Conservation (phyloP, 2,797 vertebrate genomes). For the Cossypha niveicapilla region DNA sequence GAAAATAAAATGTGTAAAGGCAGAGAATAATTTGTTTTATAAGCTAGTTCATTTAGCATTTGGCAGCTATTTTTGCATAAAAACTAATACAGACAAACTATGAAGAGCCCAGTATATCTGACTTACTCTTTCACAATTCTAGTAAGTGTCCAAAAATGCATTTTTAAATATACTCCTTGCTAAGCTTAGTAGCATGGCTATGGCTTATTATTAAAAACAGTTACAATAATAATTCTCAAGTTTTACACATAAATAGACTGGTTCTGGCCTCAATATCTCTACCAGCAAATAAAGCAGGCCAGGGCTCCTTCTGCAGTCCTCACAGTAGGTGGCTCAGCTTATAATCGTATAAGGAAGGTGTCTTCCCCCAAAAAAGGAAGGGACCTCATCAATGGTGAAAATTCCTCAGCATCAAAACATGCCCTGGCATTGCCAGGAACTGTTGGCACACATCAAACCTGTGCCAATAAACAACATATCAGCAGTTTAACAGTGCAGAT, state of each 20-base stretch:
- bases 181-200: neutral
- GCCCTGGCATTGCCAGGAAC: neutral
- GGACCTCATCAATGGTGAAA: neutral
- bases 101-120: neutral
- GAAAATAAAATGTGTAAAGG: neutral
- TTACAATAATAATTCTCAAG: neutral
- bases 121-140: neutral
- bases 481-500: neutral
- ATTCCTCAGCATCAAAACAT: neutral
- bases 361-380: neutral
- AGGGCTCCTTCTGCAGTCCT: neutral
- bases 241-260: neutral
- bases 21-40: neutral
- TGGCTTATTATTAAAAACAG: neutral
- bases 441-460: neutral
- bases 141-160: neutral
- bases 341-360: accelerated
- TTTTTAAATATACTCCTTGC: neutral
- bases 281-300: neutral
- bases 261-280: neutral
- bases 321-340: neutral
- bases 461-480: neutral
- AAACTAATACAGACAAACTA: neutral
- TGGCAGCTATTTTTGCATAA: neutral
- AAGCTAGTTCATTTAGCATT: neutral